Base-by-base conservation (phyloP, 2,888 invertebrate genomes). In the Pyralis farinalis region DNA sequence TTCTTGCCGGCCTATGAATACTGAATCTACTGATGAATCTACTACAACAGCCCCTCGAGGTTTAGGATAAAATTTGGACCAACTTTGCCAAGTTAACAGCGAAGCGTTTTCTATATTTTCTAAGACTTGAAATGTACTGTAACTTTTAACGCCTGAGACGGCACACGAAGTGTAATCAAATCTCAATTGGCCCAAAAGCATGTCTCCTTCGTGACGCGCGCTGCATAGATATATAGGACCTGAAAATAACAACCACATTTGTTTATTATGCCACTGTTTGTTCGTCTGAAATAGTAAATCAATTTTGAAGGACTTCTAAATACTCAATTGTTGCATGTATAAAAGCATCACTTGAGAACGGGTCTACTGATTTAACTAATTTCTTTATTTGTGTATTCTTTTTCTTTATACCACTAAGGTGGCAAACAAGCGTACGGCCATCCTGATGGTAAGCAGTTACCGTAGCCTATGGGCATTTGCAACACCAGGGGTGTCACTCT, bases 31-130 rank as follows among this genome's bases (percentile, higher is more conserved):
- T 5, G 85, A 73, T 7, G 78, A 74, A 47, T 84, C 92, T 4
- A 91, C 91, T 1, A 91, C 87, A 3, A 96, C 93, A 7, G 93
- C 92, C 4, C 96, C 96, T 43, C 90, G 90, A 0, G 94, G 94
- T 44, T 92, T 90, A 1, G 89, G 89, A 53, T 77, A 77, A 66
- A 92, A 95, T 71, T 93, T 94, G 50, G 91, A 89, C 94, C 96
- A 95, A n/a, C 90, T 78, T 31, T 90, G 90, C 96, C 97, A 97
- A 47, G 91, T 91, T 31, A 96, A 88, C 42, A 94, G 90, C 1
- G 94, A 95, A 43, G 95, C 93, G 51, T 93, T 92, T 56, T 95
- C 95, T 47, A 93, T 91, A 71, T 95, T 96, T 68, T 95, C 92
- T 36, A 96, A 85, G 16, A 96, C 90, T 67, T 96, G 94, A 71